Evolutionary conservation across 1,140 invertebrate genomes (phyloP).

Genomic region (Achroia grisella): DNA sequence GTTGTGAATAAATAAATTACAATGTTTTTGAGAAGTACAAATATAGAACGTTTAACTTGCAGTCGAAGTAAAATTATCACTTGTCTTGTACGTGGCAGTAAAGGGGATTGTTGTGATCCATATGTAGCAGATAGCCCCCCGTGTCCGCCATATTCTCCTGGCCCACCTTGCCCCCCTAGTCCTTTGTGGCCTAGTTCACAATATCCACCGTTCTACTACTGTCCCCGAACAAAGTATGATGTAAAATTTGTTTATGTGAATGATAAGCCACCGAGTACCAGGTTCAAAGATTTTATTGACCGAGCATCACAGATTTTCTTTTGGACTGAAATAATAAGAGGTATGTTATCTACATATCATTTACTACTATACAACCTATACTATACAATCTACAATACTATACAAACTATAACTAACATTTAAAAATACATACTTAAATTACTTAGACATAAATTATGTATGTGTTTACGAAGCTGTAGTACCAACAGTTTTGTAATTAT

Average conservation of each 20-base stretch:
- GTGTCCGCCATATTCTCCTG: conserved; percentile 5
- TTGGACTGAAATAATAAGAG: conserved; percentile 51
- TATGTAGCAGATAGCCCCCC: conserved; percentile 6
- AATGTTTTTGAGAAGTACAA: too few species aligned
- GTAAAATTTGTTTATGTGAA: conserved; percentile 48
- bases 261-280: conserved; percentile 35
- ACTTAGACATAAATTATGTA: too few species aligned
- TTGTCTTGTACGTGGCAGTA: too few species aligned
- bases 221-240: conserved; percentile 43
- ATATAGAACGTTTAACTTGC: too few species aligned
- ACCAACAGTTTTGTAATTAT: too few species aligned
- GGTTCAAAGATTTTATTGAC: conserved; percentile 36
- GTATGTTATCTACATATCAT: conserved; percentile 14
- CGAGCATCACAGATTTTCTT: conserved; percentile 40
- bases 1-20: too few species aligned
- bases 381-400: too few species aligned
- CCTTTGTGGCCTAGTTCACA: conserved; percentile 10
- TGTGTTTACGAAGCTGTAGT: too few species aligned
- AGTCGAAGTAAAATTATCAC: too few species aligned
- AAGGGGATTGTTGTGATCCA: conserved; percentile 1
- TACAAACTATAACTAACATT: too few species aligned
- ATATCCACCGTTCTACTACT: conserved; percentile 30
- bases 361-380: background rate
- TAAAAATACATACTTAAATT: too few species aligned
- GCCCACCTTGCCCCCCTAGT: conserved; percentile 3